Percentiles rank a stretch among this genome's conserved stretches.
phyloP scores from a whole-genome alignment of 1,140 invertebrate genomes.

The Cepaea nemoralis region DNA sequence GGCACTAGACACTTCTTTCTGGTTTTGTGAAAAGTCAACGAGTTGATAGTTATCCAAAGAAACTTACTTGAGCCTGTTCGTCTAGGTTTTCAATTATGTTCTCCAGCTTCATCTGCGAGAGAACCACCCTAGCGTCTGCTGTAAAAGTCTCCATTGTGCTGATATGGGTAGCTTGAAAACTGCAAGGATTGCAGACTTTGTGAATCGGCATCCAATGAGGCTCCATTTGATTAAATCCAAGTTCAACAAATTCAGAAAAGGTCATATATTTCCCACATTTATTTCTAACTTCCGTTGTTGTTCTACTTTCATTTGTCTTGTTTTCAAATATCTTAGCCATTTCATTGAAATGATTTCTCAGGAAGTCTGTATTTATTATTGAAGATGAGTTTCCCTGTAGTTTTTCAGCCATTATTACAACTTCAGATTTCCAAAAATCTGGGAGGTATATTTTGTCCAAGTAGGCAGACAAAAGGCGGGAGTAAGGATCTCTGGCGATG shows the following conservation, averaged over 20 bases:
- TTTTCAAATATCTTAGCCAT: neutral
- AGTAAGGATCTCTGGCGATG: constrained; percentile 22
- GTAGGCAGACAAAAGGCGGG: constrained; percentile 21
- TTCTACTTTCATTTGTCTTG: neutral
- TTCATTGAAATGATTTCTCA: constrained; percentile 2
- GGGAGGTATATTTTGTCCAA: constrained; percentile 27
- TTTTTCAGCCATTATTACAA: neutral
- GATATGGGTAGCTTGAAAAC: neutral
- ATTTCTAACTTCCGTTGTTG: neutral
- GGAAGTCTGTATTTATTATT: neutral
- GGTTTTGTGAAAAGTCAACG: too few relatives aligned
- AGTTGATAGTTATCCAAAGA: neutral
- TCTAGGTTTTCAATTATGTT: neutral
- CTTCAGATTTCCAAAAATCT: constrained; percentile 9
- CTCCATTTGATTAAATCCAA: neutral
- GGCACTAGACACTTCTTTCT: too few relatives aligned
- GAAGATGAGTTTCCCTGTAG: neutral
- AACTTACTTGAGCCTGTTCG: neutral
- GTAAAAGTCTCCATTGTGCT: neutral
- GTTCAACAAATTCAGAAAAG: neutral
- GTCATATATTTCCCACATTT: constrained; percentile 11
- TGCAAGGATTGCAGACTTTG: constrained; percentile 15
- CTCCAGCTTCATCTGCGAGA: neutral
- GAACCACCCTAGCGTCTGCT: neutral
- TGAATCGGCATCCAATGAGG: constrained; percentile 26